phyloP scores from a whole-genome alignment of 2,797 vertebrate species.

The Alauda arvensis region DNA sequence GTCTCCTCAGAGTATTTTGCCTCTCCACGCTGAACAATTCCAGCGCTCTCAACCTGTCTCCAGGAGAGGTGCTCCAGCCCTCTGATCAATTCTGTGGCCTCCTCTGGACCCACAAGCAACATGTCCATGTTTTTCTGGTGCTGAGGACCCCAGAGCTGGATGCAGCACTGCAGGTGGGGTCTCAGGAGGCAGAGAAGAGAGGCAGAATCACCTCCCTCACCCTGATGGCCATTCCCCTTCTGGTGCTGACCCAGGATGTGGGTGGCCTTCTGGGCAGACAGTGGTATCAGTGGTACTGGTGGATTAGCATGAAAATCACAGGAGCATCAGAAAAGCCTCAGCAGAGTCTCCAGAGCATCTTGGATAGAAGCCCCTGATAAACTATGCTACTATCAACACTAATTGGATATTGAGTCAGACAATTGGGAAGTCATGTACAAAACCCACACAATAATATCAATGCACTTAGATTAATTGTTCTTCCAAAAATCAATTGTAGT shows the following conservation, averaged over 20 bases:
- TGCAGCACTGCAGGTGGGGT: background rate
- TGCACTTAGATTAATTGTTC: constrained; percentile 39
- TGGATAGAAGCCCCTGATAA: background rate
- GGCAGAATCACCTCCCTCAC: background rate
- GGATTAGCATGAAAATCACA: background rate
- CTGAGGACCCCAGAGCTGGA: background rate
- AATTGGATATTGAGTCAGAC: background rate
- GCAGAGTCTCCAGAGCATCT: background rate
- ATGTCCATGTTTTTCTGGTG: background rate
- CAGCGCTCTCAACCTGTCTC: background rate
- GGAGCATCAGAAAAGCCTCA: background rate
- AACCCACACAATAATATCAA: background rate
- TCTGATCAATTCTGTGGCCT: background rate
- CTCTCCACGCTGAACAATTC: background rate
- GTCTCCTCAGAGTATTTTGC: background rate
- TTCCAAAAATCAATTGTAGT: background rate
- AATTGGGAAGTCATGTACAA: background rate
- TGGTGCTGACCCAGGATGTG: background rate
- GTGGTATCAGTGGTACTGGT: background rate
- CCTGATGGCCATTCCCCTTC: background rate
- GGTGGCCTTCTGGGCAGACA: background rate
- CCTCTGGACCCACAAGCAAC: background rate
- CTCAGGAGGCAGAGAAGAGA: background rate
- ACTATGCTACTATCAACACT: background rate
- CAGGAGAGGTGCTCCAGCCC: background rate